phyloP scores from a whole-genome alignment of 2,888 invertebrate genomes.

The Harpalus rubripes region DNA sequence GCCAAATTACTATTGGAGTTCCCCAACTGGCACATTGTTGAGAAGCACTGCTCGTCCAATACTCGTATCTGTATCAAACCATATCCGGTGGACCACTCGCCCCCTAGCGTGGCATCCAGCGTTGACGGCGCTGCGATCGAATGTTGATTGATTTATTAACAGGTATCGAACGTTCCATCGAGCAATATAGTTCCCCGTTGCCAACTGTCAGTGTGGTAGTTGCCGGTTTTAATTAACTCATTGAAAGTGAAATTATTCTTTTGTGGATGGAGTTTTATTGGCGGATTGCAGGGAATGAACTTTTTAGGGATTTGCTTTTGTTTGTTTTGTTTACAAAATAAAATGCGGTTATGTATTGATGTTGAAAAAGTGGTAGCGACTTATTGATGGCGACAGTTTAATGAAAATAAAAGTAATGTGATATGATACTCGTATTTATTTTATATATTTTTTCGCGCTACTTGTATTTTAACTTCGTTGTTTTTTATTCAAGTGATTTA shows the following conservation, averaged over 20 bases:
- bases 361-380: neutral
- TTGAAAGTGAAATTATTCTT: constrained; percentile 41
- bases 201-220: constrained; percentile 1
- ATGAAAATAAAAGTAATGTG: neutral
- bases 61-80: constrained; percentile 10
- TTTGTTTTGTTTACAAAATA: neutral
- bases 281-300: neutral
- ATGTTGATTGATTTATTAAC: constrained; percentile 56
- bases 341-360: neutral
- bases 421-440: neutral
- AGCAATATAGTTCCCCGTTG: constrained; percentile 25
- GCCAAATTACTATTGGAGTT: neutral
- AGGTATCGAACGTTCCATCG: constrained; percentile 31
- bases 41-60: neutral
- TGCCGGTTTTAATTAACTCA: constrained; percentile 20
- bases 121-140: constrained; percentile 26
- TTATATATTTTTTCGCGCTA: neutral
- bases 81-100: neutral
- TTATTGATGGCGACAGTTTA: neutral
- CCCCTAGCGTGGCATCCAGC: constrained; percentile 1
- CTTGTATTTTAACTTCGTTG: no score
- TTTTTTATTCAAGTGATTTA: no score
- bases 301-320: constrained; percentile 16
- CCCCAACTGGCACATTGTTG: neutral
- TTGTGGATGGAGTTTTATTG: constrained; percentile 31